Evolutionary conservation across 2,113 vertebrate species (phyloP).

Genomic region (Tachysurus fulvidraco): DNA sequence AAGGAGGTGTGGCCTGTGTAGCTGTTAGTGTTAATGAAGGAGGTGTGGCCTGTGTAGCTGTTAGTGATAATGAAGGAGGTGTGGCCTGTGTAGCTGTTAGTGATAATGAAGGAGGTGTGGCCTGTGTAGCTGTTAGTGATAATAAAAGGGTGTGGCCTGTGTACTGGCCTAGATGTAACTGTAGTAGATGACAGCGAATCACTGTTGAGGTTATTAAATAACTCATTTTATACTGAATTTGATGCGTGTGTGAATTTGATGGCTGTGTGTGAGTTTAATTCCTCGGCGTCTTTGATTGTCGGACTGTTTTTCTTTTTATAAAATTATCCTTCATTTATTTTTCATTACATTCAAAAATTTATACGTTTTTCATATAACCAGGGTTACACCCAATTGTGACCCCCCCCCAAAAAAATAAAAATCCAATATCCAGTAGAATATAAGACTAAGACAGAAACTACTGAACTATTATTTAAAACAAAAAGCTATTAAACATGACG

Average conservation of each 20-base stretch:
- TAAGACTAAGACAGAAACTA: neutral
- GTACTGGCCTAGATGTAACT: neutral
- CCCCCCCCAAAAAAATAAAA: neutral
- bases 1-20: neutral
- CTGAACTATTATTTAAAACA: too few species aligned
- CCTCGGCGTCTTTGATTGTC: neutral
- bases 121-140: neutral
- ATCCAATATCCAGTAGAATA: neutral
- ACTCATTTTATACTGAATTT: neutral
- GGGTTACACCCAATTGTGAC: neutral
- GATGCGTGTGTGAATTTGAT: too few species aligned
- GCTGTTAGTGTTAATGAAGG: neutral
- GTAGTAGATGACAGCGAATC: neutral
- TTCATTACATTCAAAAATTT: neutral
- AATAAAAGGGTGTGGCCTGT: neutral
- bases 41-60: neutral
- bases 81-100: neutral
- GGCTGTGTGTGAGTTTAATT: constrained; percentile 17
- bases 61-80: neutral
- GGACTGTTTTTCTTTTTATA: neutral
- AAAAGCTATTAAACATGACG: neutral
- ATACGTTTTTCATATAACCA: neutral
- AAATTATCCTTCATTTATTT: neutral
- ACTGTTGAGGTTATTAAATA: neutral
- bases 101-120: neutral